phyloP scores from a whole-genome alignment of 2,888 invertebrate species.

The Eristalis tenax region DNA sequence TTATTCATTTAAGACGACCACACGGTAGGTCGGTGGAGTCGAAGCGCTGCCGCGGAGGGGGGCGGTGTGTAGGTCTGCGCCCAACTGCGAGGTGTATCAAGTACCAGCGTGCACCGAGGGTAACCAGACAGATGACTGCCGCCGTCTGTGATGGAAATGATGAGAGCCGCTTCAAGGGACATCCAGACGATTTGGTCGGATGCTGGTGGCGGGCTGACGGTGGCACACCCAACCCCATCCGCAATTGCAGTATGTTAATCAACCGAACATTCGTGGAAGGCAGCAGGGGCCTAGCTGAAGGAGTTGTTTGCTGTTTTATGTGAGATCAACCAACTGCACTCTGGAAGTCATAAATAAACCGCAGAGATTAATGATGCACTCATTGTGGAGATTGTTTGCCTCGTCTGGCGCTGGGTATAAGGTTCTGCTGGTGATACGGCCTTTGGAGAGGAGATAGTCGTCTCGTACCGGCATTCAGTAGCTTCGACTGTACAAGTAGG shows the following conservation, averaged over 20 bases:
- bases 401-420: slow-evolving; percentile 29
- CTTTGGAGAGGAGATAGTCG: too few relatives aligned
- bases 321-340: slow-evolving; percentile 53
- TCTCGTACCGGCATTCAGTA: not conserved
- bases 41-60: too few relatives aligned
- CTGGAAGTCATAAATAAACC: slow-evolving; percentile 69
- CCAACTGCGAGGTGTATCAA: slow-evolving; percentile 34
- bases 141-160: not conserved
- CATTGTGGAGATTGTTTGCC: slow-evolving; percentile 45
- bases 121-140: slow-evolving; percentile 41
- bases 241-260: slow-evolving; percentile 67
- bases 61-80: slow-evolving; percentile 3
- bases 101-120: slow-evolving; percentile 17
- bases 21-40: not conserved
- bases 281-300: slow-evolving; percentile 27
- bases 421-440: slow-evolving; percentile 37
- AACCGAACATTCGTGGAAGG: slow-evolving; percentile 40
- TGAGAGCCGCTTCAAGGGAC: slow-evolving; percentile 8
- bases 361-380: slow-evolving; percentile 68
- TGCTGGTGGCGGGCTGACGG: not conserved
- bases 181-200: slow-evolving; percentile 25
- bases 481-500: not conserved
- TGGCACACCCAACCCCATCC: slow-evolving; percentile 13
- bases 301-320: slow-evolving; percentile 63
- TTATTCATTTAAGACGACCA: slow-evolving; percentile 67